Evolutionary conservation across 2,888 invertebrate genomes (phyloP), one percentile per base, ranked within the genome.

Genomic region (Noctua pronuba): DNA sequence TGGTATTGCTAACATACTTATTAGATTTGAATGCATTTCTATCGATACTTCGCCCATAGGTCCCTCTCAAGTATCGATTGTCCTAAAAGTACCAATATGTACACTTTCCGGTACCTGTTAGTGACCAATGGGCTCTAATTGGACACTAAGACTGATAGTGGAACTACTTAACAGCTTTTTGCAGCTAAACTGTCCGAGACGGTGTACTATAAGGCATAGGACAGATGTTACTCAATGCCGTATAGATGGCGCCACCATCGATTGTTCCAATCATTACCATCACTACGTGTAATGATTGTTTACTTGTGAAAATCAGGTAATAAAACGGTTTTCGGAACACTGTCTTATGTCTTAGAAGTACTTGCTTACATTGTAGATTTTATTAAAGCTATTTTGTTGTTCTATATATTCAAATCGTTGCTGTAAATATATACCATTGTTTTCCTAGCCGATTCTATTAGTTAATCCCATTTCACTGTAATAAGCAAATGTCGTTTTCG

Each of bases 141-240:
- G 89, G 88, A 90, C 90, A 88, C 90, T 82, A 92, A 91, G 91
- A 91, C 91, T 91, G 91, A 91, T 90, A 90, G 81, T 90, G 87
- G 84, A 89, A 86, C 88, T 88, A 89, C 87, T 89, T 87, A 87
- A 79, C 88, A 84, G 89, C 83, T 89, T 88, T 84, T 80, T 85
- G 85, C 84, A 87, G 78, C 80, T 46, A 69, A 70, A 75, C 85
- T 87, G 85, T 87, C 86, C 62, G 75, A 84, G 79, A 81, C 86
- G 83, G 79, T 73, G 41, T 73, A 65, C 76, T 75, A 10, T 31
- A 67, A 82, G 73, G 24, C 73, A 68, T 78, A 77, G 75, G 86
- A 79, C 89, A 69, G 65, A 64, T 18, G 62, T 21, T 77, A 69
- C 60, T 31, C 60, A n/a, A 13, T 35, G 16, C 18, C 18, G 16